Base-by-base conservation (phyloP, 1,140 invertebrate genomes). In the Cydia splendana region DNA sequence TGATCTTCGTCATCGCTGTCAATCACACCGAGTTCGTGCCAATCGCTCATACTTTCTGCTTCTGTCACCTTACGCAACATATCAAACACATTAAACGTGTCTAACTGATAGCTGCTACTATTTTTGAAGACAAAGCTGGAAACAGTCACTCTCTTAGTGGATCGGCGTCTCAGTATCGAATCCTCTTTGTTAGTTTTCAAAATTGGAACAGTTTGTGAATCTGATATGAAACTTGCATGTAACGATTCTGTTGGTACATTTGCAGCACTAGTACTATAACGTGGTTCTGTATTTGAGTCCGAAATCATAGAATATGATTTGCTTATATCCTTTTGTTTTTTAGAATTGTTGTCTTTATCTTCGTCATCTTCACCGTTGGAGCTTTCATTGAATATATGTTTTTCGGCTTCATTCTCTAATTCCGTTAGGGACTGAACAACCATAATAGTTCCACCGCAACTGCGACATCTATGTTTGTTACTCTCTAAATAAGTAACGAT, bases 401-500 rank as follows among this genome's bases (percentile, higher is more conserved):
- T 75, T 34, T 75, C 74, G 6, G 45, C 24, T 18, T 79, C 57
- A 48, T 79, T 69, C 7, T 79, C 76, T 65, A 87, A 78, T 77
- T 81, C 87, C 20, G 82, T 82, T 34, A 82, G 76, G 65, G 92
- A 88, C 75, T 90, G 87, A 4, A 91, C 87, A 76, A 93, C 81
- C 80, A 88, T 88, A 34, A 93, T 79, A 51, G 82, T 87, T 15
- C 92, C 90, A 20, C 93, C 88, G 78, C 94, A 94, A 53, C 85
- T 80, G 4, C 85, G 81, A 82, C 94, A 94, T 80, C 89, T 93
- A 79, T 92, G 90, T 76, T 88, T 87, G 80, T 90, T 90, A 67
- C 87, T 88, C 88, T 94, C 91, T 74, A 94, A 83, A 73, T 93
- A 90, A 48, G 88, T 86, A 2, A 94, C 90, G 48, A 93, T 90